A percentile compares a stretch with the other conserved stretches of the same genome.
Conservation (phyloP, 2,797 vertebrate genomes). For the Lacerta bilineata region DNA sequence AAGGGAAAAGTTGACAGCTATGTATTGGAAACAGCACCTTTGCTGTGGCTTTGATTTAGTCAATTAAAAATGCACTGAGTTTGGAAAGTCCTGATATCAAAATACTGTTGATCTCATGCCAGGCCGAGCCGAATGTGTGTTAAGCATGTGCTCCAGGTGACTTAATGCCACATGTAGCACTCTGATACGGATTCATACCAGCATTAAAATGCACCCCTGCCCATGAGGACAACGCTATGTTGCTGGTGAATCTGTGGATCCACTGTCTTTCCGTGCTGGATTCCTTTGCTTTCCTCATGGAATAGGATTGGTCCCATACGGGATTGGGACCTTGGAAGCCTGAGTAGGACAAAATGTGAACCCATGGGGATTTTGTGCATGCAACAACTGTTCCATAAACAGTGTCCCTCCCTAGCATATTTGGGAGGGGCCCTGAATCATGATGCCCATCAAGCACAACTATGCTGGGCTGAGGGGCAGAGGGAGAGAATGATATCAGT, state of each 20-base stretch:
- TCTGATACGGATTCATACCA: neutral
- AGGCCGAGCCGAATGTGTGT: neutral
- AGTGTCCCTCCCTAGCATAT: too few relatives aligned
- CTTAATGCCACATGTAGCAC: neutral
- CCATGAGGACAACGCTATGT: neutral
- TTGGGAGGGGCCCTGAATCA: neutral
- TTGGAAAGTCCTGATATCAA: conserved; percentile 44
- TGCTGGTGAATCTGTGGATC: neutral
- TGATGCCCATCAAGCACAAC: neutral
- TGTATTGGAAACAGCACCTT: neutral
- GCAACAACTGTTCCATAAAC: neutral
- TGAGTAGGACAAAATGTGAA: neutral
- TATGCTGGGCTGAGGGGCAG: too few relatives aligned
- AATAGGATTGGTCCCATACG: neutral
- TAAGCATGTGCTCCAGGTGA: neutral
- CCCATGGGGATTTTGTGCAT: neutral
- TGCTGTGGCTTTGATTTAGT: neutral
- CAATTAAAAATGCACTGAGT: too few relatives aligned
- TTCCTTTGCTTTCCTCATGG: neutral
- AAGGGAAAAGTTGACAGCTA: too few relatives aligned
- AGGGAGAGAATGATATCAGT: neutral
- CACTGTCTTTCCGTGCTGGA: neutral
- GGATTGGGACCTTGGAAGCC: neutral
- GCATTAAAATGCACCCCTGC: neutral
- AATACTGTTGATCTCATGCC: neutral